A percentile compares a stretch with the other conserved stretches of the same genome.
These are phyloP conservation scores for Graphium colonna DNA, from an alignment of 2,888 invertebrate genomes.

Conservation along the genomic window DNA sequence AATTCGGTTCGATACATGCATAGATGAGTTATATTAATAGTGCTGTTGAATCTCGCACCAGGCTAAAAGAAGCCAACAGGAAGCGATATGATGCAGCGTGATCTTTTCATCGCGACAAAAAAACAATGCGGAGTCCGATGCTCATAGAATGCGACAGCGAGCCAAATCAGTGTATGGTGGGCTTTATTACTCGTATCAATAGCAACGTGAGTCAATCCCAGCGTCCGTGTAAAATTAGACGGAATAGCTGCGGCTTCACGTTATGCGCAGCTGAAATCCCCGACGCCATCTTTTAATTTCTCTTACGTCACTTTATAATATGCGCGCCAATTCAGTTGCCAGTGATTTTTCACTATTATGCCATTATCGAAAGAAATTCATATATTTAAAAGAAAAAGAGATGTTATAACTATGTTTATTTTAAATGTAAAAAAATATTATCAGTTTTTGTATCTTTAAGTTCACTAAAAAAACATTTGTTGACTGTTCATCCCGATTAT, in stretches of 20 bases:
- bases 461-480: no score
- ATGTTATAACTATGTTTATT: no score
- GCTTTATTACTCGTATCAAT: constrained; percentile 59
- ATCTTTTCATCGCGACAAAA: constrained; percentile 21
- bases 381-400: no score
- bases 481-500: no score
- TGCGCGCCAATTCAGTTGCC: neutral
- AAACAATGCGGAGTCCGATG: constrained; percentile 25
- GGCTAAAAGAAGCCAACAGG: constrained; percentile 14
- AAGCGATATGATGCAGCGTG: constrained; percentile 12
- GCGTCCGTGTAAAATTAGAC: constrained; percentile 55
- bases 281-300: constrained; percentile 11
- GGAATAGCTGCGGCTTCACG: constrained; percentile 36
- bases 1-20: no score
- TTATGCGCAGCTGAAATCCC: constrained; percentile 27
- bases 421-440: constrained; percentile 1
- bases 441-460: no score
- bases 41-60: neutral
- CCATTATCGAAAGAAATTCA: no score
- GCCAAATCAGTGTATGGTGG: constrained; percentile 45
- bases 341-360: neutral
- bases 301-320: neutral
- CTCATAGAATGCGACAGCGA: constrained; percentile 47
- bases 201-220: constrained; percentile 35
- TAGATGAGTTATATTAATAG: neutral